Base-by-base conservation (phyloP, 1,140 invertebrate species). In the Bactericera cockerelli region DNA sequence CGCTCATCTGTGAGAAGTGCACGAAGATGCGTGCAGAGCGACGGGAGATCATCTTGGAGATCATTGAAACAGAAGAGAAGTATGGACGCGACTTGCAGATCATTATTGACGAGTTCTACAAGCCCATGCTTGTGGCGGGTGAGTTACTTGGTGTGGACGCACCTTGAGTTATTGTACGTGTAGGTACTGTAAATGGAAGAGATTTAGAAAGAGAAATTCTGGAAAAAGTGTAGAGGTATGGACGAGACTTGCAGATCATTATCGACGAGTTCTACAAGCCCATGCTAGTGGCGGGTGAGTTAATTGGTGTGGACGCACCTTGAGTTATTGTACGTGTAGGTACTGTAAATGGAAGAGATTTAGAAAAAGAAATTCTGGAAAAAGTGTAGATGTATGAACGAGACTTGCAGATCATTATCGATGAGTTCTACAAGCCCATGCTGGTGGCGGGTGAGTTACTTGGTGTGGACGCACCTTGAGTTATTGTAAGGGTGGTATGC, bases 331-430 rank as follows among this genome's bases (percentile, higher is more conserved):
- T n/a, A n/a, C n/a, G n/a, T n/a, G n/a, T n/a, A n/a, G n/a, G n/a
- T n/a, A n/a, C n/a, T n/a, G n/a, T n/a, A n/a, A n/a, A n/a, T n/a
- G n/a, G n/a, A n/a, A n/a, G n/a, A n/a, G n/a, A n/a, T n/a, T n/a
- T n/a, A n/a, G n/a, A n/a, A n/a, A n/a, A n/a, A n/a, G 93, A 98
- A 76, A 93, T 97, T 61, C 87, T 94, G 1, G 93, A 97, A 71
- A 96, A 93, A 1, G 93, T 97, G 74, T 83, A 93, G 64, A 96
- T 93, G 69, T 97, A 96, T 69, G 90, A 90, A 1, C 76, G 90
- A 63, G 92, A 96, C 74, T 74, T 96, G 63, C 82, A 86, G 66
- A 93, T 96, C 49, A 87, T 96, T 59, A 72, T 90, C 39, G 89
- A 96, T 70, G 91, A 98, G 70, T 96, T 97, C 72, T 91, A 92